Evolutionary conservation across 2,888 invertebrate species (phyloP), one percentile per base, ranked within the genome.

Genomic region (Cheilosia scutellata): DNA sequence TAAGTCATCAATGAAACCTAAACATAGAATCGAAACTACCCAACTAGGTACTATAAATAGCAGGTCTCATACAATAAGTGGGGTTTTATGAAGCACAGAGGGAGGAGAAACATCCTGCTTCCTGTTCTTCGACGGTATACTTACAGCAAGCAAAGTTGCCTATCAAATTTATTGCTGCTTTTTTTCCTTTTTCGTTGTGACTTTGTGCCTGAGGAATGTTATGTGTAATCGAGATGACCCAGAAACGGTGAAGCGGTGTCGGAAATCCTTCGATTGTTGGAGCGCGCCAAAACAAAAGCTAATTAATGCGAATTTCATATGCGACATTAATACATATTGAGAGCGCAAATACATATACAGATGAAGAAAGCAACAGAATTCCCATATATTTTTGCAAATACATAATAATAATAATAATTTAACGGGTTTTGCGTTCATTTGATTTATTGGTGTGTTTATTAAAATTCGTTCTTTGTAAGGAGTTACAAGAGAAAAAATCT

Each of bases 1-100:
- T 98, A 93, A 96, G 97, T 94, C 77, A 88, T 65, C 77, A 75
- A 65, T 84, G 65, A 53, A 71, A 20, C 60, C 65, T 80, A 72
- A 72, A 76, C 82, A 62, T 76, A 72, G 82, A 58, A 76, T 68
- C 55, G 40, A 33, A 62, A 62, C 20, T 27, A 6, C 6, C 4
- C 9, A 51, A 27, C 9, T 51, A 27, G n/a, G 5, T 29, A 58
- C 66, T 76, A 82, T 68, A 82, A 77, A 82, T 86, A 86, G 76
- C 68, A 58, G 42, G 49, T 42, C 76, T 72, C 71, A 66, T 40
- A 53, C 57, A 40, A 25, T 51, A 33, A 53, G n/a, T 49, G 66
- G 76, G 58, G 66, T 44, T 47, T 29, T 42, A 25, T 29, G 58
- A 37, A 71, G 20, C 0, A 20, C 4, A 20, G 31, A n/a, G 37